These are phyloP conservation scores for Autographa gamma DNA, from an alignment of 2,888 invertebrate genomes.

Conservation along the genomic window DNA sequence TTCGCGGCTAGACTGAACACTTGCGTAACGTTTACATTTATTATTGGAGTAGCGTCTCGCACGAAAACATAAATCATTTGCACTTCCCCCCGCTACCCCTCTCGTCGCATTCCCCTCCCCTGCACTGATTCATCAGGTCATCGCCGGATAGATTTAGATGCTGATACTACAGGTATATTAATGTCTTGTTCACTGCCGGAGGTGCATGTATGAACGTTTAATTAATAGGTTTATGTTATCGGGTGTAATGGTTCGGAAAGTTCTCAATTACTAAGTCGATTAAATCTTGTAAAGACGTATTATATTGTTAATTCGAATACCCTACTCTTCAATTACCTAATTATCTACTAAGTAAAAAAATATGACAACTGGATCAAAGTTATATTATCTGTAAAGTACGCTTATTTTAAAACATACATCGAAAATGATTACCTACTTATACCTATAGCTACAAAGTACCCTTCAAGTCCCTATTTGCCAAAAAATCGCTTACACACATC, in stretches of 20 bases:
- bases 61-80: slow-evolving; percentile 82
- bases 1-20: slow-evolving; percentile 52
- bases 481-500: neutral
- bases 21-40: slow-evolving; percentile 77
- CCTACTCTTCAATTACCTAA: no score
- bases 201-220: neutral
- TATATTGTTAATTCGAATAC: no score
- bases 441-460: no score
- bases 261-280: no score
- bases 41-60: slow-evolving; percentile 77
- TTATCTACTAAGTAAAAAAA: no score
- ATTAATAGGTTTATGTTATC: neutral
- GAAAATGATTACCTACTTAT: no score
- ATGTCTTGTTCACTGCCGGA: slow-evolving; percentile 40
- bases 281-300: no score
- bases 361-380: no score
- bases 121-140: slow-evolving; percentile 72
- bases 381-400: no score
- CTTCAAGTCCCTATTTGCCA: neutral
- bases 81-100: slow-evolving; percentile 56
- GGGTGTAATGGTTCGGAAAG: no score
- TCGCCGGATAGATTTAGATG: slow-evolving; percentile 62
- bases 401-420: no score
- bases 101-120: slow-evolving; percentile 56
- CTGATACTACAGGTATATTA: slow-evolving; percentile 48